Evolutionary conservation across 1,140 invertebrate species (phyloP), one percentile per base, ranked within the genome.

Genomic region (Cherax destructor): DNA sequence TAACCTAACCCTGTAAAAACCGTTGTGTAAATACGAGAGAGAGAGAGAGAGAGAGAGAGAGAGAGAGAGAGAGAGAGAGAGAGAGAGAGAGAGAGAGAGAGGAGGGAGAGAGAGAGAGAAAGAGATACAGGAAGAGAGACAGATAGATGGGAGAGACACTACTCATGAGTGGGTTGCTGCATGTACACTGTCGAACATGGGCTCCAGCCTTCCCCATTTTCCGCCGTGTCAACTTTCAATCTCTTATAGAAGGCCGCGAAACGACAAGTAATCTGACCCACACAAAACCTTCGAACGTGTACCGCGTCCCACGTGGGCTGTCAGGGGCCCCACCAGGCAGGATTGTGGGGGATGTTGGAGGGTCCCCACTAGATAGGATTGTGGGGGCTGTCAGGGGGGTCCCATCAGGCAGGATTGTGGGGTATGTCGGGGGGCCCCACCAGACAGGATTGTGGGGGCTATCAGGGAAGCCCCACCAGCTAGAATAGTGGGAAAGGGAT

Each of bases 191-290:
- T 65, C 65, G 50, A 85, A 65, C 83, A 21, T 49, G 59, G n/a
- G 61, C 59, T 18, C 65, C 41, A 18, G 61, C 61, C 65, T 21
- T 85, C 83, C 41, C 83, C 74, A 85, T 85, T 85, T 85, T 85
- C 83, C 83, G 83, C 65, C 81, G 9, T 83, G 81, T 83, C 81
- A 85, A 85, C 83, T 85, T 85, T 65, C 83, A 85, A 85, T 85
- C 83, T 65, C 83, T 85, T 85, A 85, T 85, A 74, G 83, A 85
- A 85, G 83, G 30, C 83, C 61, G 83, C 83, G 83, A 72, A 85
- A 85, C 83, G 83, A 85, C 83, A 85, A 65, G 83, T 85, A 85
- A 85, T 85, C 83, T 72, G 83, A 85, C 83, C 83, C 83, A 41
- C 47, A 85, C 83, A 85, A 85, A 85, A 74, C 83, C 83, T 65